A percentile compares a stretch with the other conserved stretches of the same genome.
Evolutionary conservation across 2,888 invertebrate species (phyloP).

Genomic region (Boloria selene): DNA sequence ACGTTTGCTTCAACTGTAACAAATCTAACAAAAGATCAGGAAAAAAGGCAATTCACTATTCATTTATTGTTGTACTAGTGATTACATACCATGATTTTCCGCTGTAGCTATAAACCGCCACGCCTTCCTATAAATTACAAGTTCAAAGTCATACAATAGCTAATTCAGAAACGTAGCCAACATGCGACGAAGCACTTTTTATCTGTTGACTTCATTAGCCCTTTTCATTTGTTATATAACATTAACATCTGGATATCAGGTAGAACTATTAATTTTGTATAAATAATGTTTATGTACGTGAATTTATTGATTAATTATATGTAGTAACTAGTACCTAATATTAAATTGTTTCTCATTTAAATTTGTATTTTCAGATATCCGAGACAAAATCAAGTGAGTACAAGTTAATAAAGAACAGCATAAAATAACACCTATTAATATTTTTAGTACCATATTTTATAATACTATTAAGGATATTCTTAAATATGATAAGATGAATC

Average conservation of each 20-base stretch:
- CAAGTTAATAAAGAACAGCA: too few relatives aligned
- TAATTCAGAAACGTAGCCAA: slow-evolving; percentile 55
- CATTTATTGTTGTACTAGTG: slow-evolving; percentile 37
- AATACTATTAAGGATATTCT: too few relatives aligned
- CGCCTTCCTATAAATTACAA: slow-evolving; percentile 77
- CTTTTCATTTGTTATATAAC: slow-evolving; percentile 47
- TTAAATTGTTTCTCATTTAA: slow-evolving; percentile 1
- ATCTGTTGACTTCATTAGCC: slow-evolving; percentile 50
- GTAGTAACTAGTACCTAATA: background rate
- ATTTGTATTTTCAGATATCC: slow-evolving; percentile 49
- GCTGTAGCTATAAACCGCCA: slow-evolving; percentile 58
- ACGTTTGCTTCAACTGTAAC: slow-evolving; percentile 13
- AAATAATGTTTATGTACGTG: background rate
- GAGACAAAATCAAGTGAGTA: slow-evolving; percentile 40
- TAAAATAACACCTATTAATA: too few relatives aligned
- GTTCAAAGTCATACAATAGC: slow-evolving; percentile 73
- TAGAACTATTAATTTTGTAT: slow-evolving; percentile 45
- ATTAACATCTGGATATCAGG: slow-evolving; percentile 55
- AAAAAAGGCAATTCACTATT: slow-evolving; percentile 34
- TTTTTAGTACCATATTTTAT: background rate
- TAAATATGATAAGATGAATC: too few relatives aligned
- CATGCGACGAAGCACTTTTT: slow-evolving; percentile 57
- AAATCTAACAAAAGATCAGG: slow-evolving; percentile 28
- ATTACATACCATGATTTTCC: slow-evolving; percentile 66
- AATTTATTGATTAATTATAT: background rate